These are phyloP conservation scores for Thaumetopoea pityocampa DNA, from an alignment of 1,140 invertebrate species.

Conservation along the genomic window DNA sequence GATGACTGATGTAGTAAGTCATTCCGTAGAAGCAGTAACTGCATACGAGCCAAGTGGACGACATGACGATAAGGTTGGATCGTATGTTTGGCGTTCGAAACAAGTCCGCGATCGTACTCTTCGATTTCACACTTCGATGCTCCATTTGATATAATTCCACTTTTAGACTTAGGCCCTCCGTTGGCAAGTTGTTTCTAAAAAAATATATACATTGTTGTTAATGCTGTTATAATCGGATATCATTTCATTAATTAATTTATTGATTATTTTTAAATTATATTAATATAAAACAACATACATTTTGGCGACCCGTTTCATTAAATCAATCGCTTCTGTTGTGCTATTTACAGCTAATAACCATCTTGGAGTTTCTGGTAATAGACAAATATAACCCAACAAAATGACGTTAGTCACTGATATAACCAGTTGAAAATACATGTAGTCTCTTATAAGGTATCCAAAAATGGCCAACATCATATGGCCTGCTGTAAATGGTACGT, in stretches of 20 bases:
- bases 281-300: constrained; percentile 38
- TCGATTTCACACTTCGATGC: constrained; percentile 27
- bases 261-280: neutral
- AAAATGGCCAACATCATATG: constrained; percentile 72
- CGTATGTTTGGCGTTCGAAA: constrained; percentile 84
- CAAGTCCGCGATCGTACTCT: constrained; percentile 80
- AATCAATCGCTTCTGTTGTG: constrained; percentile 73
- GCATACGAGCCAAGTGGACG: constrained; percentile 82
- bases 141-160: constrained; percentile 43
- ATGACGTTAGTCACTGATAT: constrained; percentile 73
- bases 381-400: constrained; percentile 77
- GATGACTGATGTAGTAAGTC: constrained; percentile 82
- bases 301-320: constrained; percentile 76
- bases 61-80: constrained; percentile 82
- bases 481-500: constrained; percentile 77
- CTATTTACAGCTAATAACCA: constrained; percentile 79
- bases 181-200: constrained; percentile 51
- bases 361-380: constrained; percentile 82
- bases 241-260: constrained; percentile 1
- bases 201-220: neutral
- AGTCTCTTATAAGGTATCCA: constrained; percentile 76
- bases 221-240: constrained; percentile 1
- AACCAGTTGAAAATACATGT: constrained; percentile 74
- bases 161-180: constrained; percentile 32
- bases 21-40: constrained; percentile 85